Evolutionary conservation across 2,888 invertebrate genomes (phyloP).

Genomic region (Zele albiditarsus): DNA sequence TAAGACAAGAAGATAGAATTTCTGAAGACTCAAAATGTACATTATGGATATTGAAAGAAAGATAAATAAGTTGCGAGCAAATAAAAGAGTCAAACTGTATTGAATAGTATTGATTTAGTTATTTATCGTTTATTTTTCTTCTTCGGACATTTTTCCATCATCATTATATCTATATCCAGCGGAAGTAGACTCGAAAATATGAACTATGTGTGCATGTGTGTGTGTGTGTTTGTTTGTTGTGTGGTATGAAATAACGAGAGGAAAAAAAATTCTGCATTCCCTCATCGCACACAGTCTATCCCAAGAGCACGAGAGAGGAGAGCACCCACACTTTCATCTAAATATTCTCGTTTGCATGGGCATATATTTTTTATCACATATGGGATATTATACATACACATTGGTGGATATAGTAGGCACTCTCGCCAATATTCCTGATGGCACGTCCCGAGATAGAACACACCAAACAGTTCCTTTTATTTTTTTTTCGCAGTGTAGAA

Average conservation of each 20-base stretch:
- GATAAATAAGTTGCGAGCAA: too few relatives aligned
- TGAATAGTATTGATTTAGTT: too few relatives aligned
- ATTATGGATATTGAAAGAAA: too few relatives aligned
- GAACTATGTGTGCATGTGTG: not conserved
- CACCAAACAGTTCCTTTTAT: constrained; percentile 28
- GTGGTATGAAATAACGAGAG: not conserved
- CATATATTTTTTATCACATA: constrained; percentile 68
- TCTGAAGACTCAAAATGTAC: too few relatives aligned
- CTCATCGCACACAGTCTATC: constrained; percentile 9
- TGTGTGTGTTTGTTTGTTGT: too few relatives aligned
- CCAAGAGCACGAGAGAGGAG: not conserved
- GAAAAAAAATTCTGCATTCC: not conserved
- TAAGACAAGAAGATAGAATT: too few relatives aligned
- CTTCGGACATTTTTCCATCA: not conserved
- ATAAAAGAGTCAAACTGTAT: too few relatives aligned
- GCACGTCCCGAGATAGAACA: constrained; percentile 48
- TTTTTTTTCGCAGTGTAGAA: not conserved
- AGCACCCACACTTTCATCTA: constrained; percentile 45
- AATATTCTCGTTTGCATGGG: constrained; percentile 45
- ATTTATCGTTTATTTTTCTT: too few relatives aligned
- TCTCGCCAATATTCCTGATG: constrained; percentile 61
- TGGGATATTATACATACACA: constrained; percentile 58
- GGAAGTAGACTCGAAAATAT: not conserved
- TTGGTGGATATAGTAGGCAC: not conserved
- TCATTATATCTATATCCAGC: too few relatives aligned